A percentile compares a stretch with the other conserved stretches of the same genome.
Conservation (phyloP, 2,888 invertebrate species). For the Aplocera efformata region DNA sequence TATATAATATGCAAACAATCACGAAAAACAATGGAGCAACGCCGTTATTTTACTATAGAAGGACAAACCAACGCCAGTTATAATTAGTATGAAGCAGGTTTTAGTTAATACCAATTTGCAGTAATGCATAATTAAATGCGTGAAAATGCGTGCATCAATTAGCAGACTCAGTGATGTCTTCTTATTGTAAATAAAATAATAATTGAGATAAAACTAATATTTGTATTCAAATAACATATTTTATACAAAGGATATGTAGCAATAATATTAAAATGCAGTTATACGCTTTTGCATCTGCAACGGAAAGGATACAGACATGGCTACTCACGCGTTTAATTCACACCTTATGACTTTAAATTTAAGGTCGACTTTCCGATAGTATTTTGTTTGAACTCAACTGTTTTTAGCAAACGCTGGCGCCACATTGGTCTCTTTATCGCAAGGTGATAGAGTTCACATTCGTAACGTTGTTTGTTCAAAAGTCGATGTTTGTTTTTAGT, state of each 20-base stretch:
- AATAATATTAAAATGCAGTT: slow-evolving; percentile 23
- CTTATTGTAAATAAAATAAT: too few relatives aligned
- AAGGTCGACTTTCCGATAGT: slow-evolving; percentile 18
- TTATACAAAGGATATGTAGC: slow-evolving; percentile 19
- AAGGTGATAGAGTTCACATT: slow-evolving; percentile 9
- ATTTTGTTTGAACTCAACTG: slow-evolving; percentile 10
- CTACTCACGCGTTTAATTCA: slow-evolving; percentile 1
- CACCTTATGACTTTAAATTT: slow-evolving; percentile 14
- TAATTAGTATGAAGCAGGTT: too few relatives aligned
- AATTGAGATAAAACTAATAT: not conserved
- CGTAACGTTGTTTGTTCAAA: slow-evolving; percentile 3
- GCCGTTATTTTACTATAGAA: too few relatives aligned
- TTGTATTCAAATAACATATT: slow-evolving; percentile 1
- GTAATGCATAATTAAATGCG: not conserved
- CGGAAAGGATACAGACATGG: slow-evolving; percentile 19
- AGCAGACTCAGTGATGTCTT: not conserved
- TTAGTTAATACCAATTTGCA: not conserved
- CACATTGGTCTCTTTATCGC: slow-evolving; percentile 7
- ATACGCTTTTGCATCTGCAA: slow-evolving; percentile 24
- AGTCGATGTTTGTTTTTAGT: slow-evolving; percentile 29
- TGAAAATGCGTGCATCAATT: not conserved
- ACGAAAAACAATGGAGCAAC: too few relatives aligned
- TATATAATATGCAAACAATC: too few relatives aligned
- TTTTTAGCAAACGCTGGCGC: slow-evolving; percentile 16
- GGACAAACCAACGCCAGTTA: too few relatives aligned